Percentiles rank a stretch among this genome's conserved stretches.
phyloP scores from a whole-genome alignment of 2,888 invertebrate genomes.

The Elaeidobius kamerunicus region DNA sequence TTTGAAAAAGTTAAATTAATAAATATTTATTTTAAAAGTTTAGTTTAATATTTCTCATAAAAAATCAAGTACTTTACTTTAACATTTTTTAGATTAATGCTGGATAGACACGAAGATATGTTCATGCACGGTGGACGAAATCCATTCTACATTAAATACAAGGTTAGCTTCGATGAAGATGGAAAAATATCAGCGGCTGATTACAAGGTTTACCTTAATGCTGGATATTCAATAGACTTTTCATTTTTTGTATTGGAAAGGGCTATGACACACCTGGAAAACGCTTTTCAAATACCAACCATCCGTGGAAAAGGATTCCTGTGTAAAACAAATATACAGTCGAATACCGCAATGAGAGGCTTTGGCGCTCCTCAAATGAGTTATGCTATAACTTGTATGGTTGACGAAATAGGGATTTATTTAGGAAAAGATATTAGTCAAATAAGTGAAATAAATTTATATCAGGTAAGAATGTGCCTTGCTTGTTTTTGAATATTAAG shows the following conservation, averaged over 20 bases:
- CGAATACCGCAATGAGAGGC: slow-evolving; percentile 91
- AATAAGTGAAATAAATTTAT: slow-evolving; percentile 19
- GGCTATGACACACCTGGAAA: slow-evolving; percentile 80
- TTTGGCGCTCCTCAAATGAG: slow-evolving; percentile 91
- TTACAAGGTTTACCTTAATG: slow-evolving; percentile 75
- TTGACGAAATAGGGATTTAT: slow-evolving; percentile 70
- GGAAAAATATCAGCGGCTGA: slow-evolving; percentile 74
- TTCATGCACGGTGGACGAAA: slow-evolving; percentile 83
- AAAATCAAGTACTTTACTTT: no score
- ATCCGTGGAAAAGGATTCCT: slow-evolving; percentile 66
- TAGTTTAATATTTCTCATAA: no score
- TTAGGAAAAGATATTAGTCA: slow-evolving; percentile 64
- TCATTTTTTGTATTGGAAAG: slow-evolving; percentile 77
- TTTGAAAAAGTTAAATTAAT: no score
- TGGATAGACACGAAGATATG: slow-evolving; percentile 96
- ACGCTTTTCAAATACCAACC: slow-evolving; percentile 77
- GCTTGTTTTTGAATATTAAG: no score
- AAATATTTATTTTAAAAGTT: no score
- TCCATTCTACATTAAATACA: slow-evolving; percentile 83
- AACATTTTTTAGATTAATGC: slow-evolving; percentile 57
- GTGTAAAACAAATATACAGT: slow-evolving; percentile 87
- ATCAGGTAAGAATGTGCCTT: slow-evolving; percentile 17
- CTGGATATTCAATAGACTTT: slow-evolving; percentile 79
- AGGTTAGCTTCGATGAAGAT: slow-evolving; percentile 70
- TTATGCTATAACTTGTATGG: slow-evolving; percentile 77